Conservation (phyloP, 2,888 invertebrate genomes). For the Apeira syringaria region DNA sequence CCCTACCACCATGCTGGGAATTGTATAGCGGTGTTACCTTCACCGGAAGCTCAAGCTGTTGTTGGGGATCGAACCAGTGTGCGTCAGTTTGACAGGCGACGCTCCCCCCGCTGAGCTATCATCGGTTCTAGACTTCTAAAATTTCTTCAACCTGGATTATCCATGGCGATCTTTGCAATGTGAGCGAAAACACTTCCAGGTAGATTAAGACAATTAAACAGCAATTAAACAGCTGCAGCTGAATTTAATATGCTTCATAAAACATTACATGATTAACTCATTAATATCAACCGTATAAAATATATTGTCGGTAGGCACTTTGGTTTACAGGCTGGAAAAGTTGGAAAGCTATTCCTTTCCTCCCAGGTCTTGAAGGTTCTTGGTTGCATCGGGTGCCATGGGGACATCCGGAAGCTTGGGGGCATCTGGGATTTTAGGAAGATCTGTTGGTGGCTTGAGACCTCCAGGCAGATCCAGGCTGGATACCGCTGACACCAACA, state of each 20-base stretch:
- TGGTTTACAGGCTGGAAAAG: constrained; percentile 5
- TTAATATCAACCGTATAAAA: too few relatives aligned
- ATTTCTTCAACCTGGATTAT: too few relatives aligned
- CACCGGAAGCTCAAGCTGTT: too few relatives aligned
- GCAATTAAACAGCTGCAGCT: constrained; percentile 44
- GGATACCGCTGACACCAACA: constrained; percentile 53
- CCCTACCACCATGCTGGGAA: too few relatives aligned
- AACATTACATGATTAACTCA: neutral
- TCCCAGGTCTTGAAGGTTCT: constrained; percentile 37
- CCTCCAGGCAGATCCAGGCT: constrained; percentile 43
- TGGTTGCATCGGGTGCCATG: constrained; percentile 30
- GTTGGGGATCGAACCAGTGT: too few relatives aligned
- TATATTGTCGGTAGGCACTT: constrained; percentile 1
- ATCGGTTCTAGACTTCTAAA: too few relatives aligned
- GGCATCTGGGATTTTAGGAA: constrained; percentile 40
- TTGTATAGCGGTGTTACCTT: too few relatives aligned
- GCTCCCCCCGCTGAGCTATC: too few relatives aligned
- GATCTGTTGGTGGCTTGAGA: constrained; percentile 41
- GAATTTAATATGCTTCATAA: constrained; percentile 48
- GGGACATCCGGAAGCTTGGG: constrained; percentile 31
- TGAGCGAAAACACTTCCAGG: too few relatives aligned
- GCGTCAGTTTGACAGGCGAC: too few relatives aligned
- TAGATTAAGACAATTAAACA: constrained; percentile 7
- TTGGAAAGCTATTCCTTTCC: constrained; percentile 28
- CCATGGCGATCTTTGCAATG: too few relatives aligned